A percentile compares a stretch with the other conserved stretches of the same genome.
Conservation (phyloP, 2,888 invertebrate genomes). For the Chymomyza caudatula region DNA sequence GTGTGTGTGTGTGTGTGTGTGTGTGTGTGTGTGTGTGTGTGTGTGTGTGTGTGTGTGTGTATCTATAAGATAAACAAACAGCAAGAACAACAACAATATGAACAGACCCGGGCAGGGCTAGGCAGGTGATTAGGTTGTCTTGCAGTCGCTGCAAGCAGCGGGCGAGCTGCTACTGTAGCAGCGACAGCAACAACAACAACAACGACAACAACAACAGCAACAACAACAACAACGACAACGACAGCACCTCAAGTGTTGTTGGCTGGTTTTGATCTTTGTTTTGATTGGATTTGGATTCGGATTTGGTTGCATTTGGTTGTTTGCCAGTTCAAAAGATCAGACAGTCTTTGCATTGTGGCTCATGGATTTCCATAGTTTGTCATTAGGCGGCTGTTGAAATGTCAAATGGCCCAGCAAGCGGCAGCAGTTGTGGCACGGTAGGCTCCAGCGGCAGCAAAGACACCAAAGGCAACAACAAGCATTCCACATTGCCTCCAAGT, state of each 20-base stretch:
- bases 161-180: slow-evolving; percentile 32
- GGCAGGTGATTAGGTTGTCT: slow-evolving; percentile 41
- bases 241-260: slow-evolving; percentile 36
- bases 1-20: slow-evolving; percentile 29
- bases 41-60: slow-evolving; percentile 23
- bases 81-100: slow-evolving; percentile 20
- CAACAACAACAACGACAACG: background rate
- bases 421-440: too few species aligned
- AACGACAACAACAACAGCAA: background rate
- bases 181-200: background rate
- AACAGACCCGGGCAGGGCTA: background rate
- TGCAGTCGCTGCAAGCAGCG: slow-evolving; percentile 7
- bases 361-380: slow-evolving; percentile 41
- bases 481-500: background rate
- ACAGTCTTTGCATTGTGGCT: slow-evolving; percentile 34
- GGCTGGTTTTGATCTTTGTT: slow-evolving; percentile 60
- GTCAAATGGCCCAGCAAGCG: slow-evolving; percentile 52
- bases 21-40: slow-evolving; percentile 15
- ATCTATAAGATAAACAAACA: slow-evolving; percentile 55
- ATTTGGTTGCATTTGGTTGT: slow-evolving; percentile 23
- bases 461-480: background rate
- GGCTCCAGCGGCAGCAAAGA: background rate
- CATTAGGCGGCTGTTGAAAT: slow-evolving; percentile 64
- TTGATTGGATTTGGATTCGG: slow-evolving; percentile 49
- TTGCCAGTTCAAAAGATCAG: slow-evolving; percentile 51